Evolutionary conservation across 2,113 vertebrate species (phyloP), one percentile per base, ranked within the genome.

Genomic region (Peromyscus polionotus): DNA sequence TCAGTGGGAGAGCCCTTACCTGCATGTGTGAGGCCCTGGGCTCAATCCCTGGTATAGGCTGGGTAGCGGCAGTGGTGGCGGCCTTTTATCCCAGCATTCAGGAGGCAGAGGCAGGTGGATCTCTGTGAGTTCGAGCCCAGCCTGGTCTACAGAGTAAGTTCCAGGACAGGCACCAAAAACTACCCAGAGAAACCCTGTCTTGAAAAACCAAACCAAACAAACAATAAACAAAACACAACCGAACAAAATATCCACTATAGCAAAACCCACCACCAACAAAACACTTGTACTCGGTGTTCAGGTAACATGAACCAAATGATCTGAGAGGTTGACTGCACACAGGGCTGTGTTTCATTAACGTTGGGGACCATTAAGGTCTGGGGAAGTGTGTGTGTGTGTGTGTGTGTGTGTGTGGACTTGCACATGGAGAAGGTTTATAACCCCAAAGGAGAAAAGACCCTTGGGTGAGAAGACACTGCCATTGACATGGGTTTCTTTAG

Each of bases 291-390:
- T 3, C 14, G 31, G 86, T 81, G 33, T 22, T 79, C 28, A 0
- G 22, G 17, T 93, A 72, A 57, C 45, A 93, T 70, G 39, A 95
- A 87, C 65, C 86, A 67, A 42, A 68, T 79, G 89, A 70, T 84
- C 86, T 42, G 59, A n/a, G 3, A 36, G 6, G 51, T 14, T 73
- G 54, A 63, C 65, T 51, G 0, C 42, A 28, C 48, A 75, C 65
- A 13, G 26, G n/a, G 33, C 5, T 48, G 61, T 39, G 63, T 88
- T 42, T 31, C 31, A 33, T 68, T 11, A 13, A 24, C 68, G 26
- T 48, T 51, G 51, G 51, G 51, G 10, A 10, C 67, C 13, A 14
- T 68, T 11, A 13, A 24, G 75, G 22, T 48, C 68, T 83, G 75
- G 48, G 72, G 54, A 95, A 59, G 36, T 67, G 75, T 31, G 61